Conservation (phyloP, 2,797 vertebrate species). For the Poeciliopsis infans region DNA sequence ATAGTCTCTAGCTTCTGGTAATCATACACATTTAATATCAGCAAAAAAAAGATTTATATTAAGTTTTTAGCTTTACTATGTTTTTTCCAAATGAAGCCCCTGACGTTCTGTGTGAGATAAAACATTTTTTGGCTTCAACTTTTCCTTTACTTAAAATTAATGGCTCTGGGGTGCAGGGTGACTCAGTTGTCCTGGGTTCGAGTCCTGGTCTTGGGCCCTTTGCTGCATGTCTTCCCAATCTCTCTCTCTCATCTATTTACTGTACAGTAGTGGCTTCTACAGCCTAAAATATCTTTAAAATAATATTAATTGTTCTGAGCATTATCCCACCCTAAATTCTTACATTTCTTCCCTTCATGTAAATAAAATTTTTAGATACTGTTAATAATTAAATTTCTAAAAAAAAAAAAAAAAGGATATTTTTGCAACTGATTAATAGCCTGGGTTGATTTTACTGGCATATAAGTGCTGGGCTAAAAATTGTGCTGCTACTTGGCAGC, state of each 20-base stretch:
- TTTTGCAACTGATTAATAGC: conserved; percentile 36
- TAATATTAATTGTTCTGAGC: not conserved
- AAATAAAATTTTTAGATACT: not conserved
- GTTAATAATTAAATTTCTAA: not conserved
- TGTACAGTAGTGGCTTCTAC: too few relatives aligned
- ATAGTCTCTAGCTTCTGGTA: not conserved
- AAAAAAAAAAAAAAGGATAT: not conserved
- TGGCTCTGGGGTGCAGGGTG: not conserved
- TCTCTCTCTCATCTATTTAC: too few relatives aligned
- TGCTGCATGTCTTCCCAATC: too few relatives aligned
- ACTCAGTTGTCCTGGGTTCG: too few relatives aligned
- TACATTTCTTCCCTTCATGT: not conserved
- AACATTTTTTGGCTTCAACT: not conserved
- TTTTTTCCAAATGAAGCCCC: not conserved
- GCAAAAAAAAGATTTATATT: not conserved
- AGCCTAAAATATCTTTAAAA: not conserved
- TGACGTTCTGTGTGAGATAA: not conserved
- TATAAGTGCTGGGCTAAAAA: conserved; percentile 26
- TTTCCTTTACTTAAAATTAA: not conserved
- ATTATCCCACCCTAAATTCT: not conserved
- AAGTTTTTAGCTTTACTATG: not conserved
- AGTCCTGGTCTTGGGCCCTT: too few relatives aligned
- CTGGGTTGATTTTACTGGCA: conserved; percentile 33
- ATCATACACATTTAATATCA: not conserved
- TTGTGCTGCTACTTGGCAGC: conserved; percentile 43